Base-by-base conservation (phyloP, 2,113 vertebrate genomes). In the Thryonomys swinderianus region DNA sequence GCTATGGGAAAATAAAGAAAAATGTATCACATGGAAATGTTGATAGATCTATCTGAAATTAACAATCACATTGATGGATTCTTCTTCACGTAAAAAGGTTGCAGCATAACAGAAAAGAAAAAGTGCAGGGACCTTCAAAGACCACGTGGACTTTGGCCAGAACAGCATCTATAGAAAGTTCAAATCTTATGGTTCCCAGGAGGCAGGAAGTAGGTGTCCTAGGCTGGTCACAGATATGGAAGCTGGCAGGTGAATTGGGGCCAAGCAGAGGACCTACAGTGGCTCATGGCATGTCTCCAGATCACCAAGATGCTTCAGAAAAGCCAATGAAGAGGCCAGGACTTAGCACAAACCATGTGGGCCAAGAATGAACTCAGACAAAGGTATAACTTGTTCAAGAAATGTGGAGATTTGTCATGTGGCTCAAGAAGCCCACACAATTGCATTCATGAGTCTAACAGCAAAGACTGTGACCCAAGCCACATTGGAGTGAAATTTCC, bases 61-160 rank as follows among this genome's bases (percentile, higher is more conserved):
- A 78, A 27, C 10, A 34, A 27, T 4, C 73, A 18, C 30, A n/a
- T 2, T 71, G 45, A 7, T 82, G 48, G 45, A 55, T 80, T 92
- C 23, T 71, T 8, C 9, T 90, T 53, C 67, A 23, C 81, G 37
- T n/a, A 71, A 57, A 92, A 94, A n/a, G 2, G 55, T 61, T 69
- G 84, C 55, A 55, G 16, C 23, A 48, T 59, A 79, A 61, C 21
- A 74, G 59, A 64, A 93, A 89, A 71, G 57, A 95, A 88, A 59
- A 5, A 59, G 13, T 66, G 30, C 21, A 27, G 59, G 55, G 32
- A 4, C 21, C 13, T 55, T 30, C 81, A 71, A 92, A 95, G 59
- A 27, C 18, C 5, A n/a, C 7, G 2, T 18, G 17, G n/a, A 37
- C 27, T 76, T 71, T 13, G 17, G n/a, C 1, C 62, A n/a, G 66